These are phyloP conservation scores for Hemithea aestivaria DNA, from an alignment of 2,888 invertebrate genomes.

Conservation along the genomic window DNA sequence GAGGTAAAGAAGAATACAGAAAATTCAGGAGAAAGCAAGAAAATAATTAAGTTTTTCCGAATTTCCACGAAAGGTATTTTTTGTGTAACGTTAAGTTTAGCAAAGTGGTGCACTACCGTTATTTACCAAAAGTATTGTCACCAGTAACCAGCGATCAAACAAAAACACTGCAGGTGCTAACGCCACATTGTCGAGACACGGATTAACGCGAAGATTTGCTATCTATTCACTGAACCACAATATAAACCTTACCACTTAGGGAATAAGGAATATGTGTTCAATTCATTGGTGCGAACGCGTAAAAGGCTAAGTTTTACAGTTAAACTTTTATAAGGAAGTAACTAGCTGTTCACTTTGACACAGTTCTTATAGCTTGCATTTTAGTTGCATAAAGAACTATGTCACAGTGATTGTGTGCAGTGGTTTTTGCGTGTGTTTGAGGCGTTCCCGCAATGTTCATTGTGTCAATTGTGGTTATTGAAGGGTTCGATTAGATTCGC, in stretches of 20 bases:
- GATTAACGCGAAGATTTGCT: conserved; percentile 27
- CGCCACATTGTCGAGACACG: conserved; percentile 23
- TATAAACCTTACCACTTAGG: no score
- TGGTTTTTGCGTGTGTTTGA: conserved; percentile 31
- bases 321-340: conserved; percentile 24
- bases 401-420: not conserved
- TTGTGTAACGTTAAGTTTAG: no score
- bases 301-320: conserved; percentile 28
- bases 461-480: conserved; percentile 55
- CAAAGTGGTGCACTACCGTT: conserved; percentile 15
- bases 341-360: not conserved
- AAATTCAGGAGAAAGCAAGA: no score
- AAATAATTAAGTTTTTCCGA: no score
- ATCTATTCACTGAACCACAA: conserved; percentile 9
- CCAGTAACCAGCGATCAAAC: conserved; percentile 7
- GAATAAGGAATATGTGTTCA: not conserved
- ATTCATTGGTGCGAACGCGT: conserved; percentile 15
- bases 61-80: no score
- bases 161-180: conserved; percentile 31
- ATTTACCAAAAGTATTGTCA: conserved; percentile 6
- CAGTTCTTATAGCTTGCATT: no score
- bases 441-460: conserved; percentile 47
- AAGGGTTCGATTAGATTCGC: conserved; percentile 49
- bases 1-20: no score
- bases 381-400: no score